These are phyloP conservation scores for Pyrocoelia pectoralis DNA, from an alignment of 2,888 invertebrate genomes.

Conservation along the genomic window DNA sequence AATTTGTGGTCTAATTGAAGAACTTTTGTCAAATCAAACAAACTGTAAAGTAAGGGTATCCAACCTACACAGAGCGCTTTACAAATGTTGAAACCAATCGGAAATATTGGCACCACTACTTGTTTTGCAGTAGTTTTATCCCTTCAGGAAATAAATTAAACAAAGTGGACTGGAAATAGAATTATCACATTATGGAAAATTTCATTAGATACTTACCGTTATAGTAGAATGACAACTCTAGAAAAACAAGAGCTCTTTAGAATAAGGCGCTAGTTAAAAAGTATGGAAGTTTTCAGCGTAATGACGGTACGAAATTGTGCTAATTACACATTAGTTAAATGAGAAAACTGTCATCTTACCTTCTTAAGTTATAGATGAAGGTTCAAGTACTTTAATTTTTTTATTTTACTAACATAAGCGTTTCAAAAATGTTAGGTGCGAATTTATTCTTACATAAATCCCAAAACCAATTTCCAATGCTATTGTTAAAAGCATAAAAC, in stretches of 20 bases:
- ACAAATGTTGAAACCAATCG: no score
- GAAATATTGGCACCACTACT: no score
- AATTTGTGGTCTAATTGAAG: no score
- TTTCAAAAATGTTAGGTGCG: conserved; percentile 19
- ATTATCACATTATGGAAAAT: conserved; percentile 14
- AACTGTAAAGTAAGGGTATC: no score
- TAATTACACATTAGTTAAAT: conserved; percentile 11
- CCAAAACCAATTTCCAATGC: conserved; percentile 21
- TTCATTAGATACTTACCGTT: conserved; percentile 13
- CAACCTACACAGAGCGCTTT: no score
- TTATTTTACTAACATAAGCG: neutral
- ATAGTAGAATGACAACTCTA: neutral
- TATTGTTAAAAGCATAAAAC: conserved; percentile 26
- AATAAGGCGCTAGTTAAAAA: neutral
- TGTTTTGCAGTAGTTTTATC: neutral
- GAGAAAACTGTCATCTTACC: conserved; percentile 8
- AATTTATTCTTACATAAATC: conserved; percentile 24
- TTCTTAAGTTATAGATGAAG: neutral
- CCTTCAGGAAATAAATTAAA: conserved; percentile 8
- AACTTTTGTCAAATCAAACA: no score
- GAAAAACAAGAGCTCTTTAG: conserved; percentile 3
- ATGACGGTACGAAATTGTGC: neutral
- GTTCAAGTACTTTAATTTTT: neutral
- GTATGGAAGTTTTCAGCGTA: conserved; percentile 3
- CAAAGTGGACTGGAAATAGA: conserved; percentile 15